A percentile compares a stretch with the other conserved stretches of the same genome.
Conservation (phyloP, 2,888 invertebrate genomes). For the Rhopalosiphum nymphaeae region DNA sequence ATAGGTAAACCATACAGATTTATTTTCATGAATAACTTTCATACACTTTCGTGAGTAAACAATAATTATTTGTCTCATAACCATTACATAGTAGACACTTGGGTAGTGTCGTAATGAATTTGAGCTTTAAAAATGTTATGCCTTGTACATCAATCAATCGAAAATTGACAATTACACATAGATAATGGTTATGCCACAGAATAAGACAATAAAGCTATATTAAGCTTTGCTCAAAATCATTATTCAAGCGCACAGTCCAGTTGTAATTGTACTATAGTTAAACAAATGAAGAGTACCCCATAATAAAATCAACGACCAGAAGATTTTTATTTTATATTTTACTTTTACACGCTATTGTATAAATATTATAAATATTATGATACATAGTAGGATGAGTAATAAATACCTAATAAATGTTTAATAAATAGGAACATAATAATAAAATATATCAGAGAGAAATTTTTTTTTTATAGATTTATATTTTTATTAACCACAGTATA, state of each 20-base stretch:
- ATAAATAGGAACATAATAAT: background rate
- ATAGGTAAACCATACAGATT: background rate
- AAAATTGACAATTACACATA: background rate
- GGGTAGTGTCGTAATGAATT: background rate
- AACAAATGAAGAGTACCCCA: background rate
- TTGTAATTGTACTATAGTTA: background rate
- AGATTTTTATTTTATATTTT: background rate
- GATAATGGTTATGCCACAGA: too few relatives aligned
- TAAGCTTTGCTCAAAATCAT: background rate
- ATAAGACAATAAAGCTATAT: too few relatives aligned
- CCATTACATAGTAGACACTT: background rate
- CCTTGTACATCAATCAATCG: background rate
- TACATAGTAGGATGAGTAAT: background rate
- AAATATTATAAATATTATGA: background rate
- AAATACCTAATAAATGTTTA: background rate
- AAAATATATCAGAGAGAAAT: background rate
- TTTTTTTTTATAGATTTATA: constrained; percentile 47
- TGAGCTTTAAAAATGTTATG: background rate
- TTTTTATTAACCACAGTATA: constrained; percentile 61
- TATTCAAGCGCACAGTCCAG: background rate
- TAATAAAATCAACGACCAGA: background rate
- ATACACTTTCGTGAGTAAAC: background rate
- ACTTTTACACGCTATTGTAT: background rate
- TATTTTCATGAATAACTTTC: background rate
- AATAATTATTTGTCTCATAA: background rate